These are phyloP conservation scores for Acronicta alni DNA, from an alignment of 2,888 invertebrate species.

Conservation along the genomic window DNA sequence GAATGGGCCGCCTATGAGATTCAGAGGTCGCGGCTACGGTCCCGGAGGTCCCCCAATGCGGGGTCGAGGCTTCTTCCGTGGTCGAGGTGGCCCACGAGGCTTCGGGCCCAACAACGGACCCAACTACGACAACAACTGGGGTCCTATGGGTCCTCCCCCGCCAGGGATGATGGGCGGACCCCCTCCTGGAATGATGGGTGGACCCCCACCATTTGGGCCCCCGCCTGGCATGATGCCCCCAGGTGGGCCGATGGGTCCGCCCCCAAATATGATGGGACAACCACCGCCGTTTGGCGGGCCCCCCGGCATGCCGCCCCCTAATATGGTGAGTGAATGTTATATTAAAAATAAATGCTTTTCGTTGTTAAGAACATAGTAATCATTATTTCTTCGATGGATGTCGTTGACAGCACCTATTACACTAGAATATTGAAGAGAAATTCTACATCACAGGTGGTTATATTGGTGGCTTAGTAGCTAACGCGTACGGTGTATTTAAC, in stretches of 20 bases:
- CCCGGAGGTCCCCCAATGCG: conserved; percentile 89
- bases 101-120: conserved; percentile 87
- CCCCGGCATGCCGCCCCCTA: conserved; percentile 88
- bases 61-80: conserved; percentile 87
- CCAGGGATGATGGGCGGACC: conserved; percentile 87
- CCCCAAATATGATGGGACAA: conserved; percentile 89
- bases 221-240: conserved; percentile 90
- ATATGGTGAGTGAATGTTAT: conserved; percentile 90
- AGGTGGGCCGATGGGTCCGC: conserved; percentile 88
- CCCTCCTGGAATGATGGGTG: conserved; percentile 87
- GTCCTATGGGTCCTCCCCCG: conserved; percentile 90
- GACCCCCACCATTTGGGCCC: conserved; percentile 83
- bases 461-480: too few species aligned
- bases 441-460: too few species aligned
- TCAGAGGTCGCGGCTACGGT: conserved; percentile 92
- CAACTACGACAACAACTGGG: conserved; percentile 91
- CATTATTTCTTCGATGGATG: too few species aligned
- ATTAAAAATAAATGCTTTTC: too few species aligned
- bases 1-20: conserved; percentile 90
- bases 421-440: too few species aligned
- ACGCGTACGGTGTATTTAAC: too few species aligned
- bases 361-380: too few species aligned
- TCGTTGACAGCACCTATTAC: too few species aligned
- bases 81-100: conserved; percentile 81
- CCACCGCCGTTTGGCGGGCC: conserved; percentile 87